A percentile compares a stretch with the other conserved stretches of the same genome.
These are phyloP conservation scores for Lingula anatina DNA, from an alignment of 2,888 invertebrate species.

Conservation along the genomic window DNA sequence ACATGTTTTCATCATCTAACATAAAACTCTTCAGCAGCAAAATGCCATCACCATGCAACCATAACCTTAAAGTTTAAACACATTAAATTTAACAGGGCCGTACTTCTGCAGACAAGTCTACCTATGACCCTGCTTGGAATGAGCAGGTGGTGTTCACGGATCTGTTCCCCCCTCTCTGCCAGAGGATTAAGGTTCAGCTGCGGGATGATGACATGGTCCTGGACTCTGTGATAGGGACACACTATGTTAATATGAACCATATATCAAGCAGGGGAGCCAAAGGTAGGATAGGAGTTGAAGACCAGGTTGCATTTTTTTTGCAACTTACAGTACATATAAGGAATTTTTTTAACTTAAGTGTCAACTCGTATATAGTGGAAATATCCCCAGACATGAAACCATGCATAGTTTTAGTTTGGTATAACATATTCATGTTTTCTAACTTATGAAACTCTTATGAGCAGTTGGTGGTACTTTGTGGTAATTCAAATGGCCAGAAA, in stretches of 20 bases:
- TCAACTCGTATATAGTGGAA: too few species aligned
- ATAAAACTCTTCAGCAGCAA: too few species aligned
- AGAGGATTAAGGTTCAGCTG: constrained; percentile 21
- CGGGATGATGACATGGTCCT: constrained; percentile 2
- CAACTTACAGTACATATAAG: background rate
- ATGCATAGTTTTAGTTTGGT: too few species aligned
- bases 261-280: background rate
- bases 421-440: too few species aligned
- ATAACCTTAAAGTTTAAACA: background rate
- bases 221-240: constrained; percentile 14
- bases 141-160: constrained; percentile 19
- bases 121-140: constrained; percentile 21
- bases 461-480: too few species aligned
- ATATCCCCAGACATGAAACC: too few species aligned
- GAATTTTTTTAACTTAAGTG: too few species aligned
- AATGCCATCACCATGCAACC: too few species aligned
- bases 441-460: too few species aligned
- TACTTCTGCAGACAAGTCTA: constrained; percentile 13
- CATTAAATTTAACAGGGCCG: constrained; percentile 13
- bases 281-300: background rate
- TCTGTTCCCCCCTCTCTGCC: constrained; percentile 25
- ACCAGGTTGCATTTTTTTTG: background rate
- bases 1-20: too few species aligned
- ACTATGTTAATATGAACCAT: background rate
- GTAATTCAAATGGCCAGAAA: too few species aligned